A percentile compares a stretch with the other conserved stretches of the same genome.
Conservation (phyloP, 23 tunicate species). For the Clavelina lepadiformis region DNA sequence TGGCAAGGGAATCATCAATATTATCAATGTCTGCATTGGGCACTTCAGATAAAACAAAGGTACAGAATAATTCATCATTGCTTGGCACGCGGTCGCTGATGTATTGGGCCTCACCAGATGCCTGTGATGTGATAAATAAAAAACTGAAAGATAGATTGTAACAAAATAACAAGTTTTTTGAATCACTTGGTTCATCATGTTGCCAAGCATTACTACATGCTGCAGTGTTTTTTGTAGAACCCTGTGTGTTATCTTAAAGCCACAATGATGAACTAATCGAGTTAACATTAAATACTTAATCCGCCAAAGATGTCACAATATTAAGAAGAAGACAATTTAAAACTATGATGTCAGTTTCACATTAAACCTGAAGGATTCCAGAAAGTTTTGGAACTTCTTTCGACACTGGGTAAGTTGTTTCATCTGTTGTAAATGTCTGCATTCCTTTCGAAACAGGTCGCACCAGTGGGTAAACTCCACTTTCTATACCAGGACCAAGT, state of each 20-base stretch:
- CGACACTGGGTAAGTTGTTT: slow-evolving; percentile 66
- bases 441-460: slow-evolving; percentile 44
- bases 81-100: slow-evolving; percentile 29
- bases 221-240: no score
- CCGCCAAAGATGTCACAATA: no score
- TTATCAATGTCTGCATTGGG: slow-evolving; percentile 69
- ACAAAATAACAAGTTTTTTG: no score
- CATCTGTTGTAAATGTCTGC: slow-evolving; percentile 43
- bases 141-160: no score
- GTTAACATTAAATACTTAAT: no score
- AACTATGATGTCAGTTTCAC: not conserved
- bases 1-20: slow-evolving; percentile 41
- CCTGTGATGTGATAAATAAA: no score
- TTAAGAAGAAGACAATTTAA: not conserved
- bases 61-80: slow-evolving; percentile 48
- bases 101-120: slow-evolving; percentile 62
- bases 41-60: slow-evolving; percentile 33
- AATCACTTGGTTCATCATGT: no score
- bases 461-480: slow-evolving; percentile 18
- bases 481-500: slow-evolving; percentile 24
- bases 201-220: no score
- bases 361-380: slow-evolving; percentile 49
- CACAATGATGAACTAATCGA: no score
- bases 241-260: no score
- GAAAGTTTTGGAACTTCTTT: slow-evolving; percentile 60